Evolutionary conservation across 2,113 vertebrate genomes (phyloP), one percentile per base, ranked within the genome.

Genomic region (Cyrtonyx montezumae): DNA sequence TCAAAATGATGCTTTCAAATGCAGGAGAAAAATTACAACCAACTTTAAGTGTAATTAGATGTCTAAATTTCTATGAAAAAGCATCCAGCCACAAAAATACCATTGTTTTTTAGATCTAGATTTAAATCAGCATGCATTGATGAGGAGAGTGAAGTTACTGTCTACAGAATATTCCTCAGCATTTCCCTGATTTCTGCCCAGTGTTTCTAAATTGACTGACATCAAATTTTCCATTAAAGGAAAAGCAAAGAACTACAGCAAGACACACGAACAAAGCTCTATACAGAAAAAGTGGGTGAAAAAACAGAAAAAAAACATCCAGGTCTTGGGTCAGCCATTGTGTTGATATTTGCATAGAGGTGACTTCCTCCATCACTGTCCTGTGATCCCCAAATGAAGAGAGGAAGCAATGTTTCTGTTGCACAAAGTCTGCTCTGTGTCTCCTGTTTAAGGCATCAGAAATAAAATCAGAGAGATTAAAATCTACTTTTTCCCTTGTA

Each of bases 151-250:
- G 74, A 91, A 70, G 18, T 62, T 79, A 45, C 49, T 59, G 42
- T 75, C 19, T 55, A 74, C 77, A 75, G 61, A 89, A 91, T 69
- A 42, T 88, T 92, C 42, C 15, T 21, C 20, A 51, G n/a, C 37
- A 82, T 85, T 91, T 94, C 40, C 89, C 25, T 87, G 42, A 88
- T 85, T 86, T 80, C 42, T 86, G 65, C 55, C 56, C 22, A 79
- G 42, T 11, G 67, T 66, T 37, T 62, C 90, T 34, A 73, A 90
- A 87, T 56, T 37, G 0, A 9, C 22, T 76, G 36, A 62, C 65
- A 25, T 71, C 13, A 12, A 40, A 40, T 40, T 40, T 40, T 40
- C 40, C 40, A 40, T 40, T 81, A 73, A 79, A 75, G 80, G 73
- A 26, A 76, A 94, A 93, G 67, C 66, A 86, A 91, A 88, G 73